Conservation (phyloP, 2,113 vertebrate species). For the Eurypyga helias region DNA sequence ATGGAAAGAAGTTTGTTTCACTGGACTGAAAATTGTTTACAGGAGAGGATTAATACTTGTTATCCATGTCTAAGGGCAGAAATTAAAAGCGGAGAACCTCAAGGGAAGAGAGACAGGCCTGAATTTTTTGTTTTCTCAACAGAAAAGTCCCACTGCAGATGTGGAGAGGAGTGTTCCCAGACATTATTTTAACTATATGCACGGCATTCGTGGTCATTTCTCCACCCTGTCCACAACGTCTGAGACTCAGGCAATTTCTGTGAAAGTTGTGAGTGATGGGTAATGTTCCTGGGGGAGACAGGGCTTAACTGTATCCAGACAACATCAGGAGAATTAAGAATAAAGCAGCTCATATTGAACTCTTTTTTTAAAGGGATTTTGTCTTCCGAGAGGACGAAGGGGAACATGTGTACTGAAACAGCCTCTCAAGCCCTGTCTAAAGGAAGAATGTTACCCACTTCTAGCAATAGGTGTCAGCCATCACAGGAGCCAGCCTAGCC, state of each 20-base stretch:
- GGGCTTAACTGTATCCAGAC: neutral
- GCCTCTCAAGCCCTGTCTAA: neutral
- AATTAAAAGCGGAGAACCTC: neutral
- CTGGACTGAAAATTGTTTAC: neutral
- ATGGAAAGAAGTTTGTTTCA: neutral
- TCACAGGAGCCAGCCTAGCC: accelerated
- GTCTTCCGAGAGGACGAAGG: neutral
- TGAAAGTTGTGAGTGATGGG: neutral
- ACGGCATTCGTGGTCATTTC: neutral
- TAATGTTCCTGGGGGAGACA: neutral
- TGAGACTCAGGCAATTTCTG: neutral
- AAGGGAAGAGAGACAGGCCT: neutral
- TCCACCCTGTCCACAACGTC: neutral
- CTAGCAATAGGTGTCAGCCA: neutral
- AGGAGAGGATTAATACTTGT: neutral
- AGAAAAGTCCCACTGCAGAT: neutral
- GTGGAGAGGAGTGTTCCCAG: neutral
- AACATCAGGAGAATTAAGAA: conserved; percentile 5
- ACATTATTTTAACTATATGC: neutral
- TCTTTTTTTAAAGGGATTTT: conserved; percentile 16
- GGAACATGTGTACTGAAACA: neutral
- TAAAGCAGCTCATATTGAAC: neutral
- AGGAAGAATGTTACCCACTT: neutral
- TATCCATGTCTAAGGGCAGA: neutral
- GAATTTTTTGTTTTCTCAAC: neutral